Conservation (phyloP, 2,888 invertebrate species). For the Mongoloraphidia duomilia region DNA sequence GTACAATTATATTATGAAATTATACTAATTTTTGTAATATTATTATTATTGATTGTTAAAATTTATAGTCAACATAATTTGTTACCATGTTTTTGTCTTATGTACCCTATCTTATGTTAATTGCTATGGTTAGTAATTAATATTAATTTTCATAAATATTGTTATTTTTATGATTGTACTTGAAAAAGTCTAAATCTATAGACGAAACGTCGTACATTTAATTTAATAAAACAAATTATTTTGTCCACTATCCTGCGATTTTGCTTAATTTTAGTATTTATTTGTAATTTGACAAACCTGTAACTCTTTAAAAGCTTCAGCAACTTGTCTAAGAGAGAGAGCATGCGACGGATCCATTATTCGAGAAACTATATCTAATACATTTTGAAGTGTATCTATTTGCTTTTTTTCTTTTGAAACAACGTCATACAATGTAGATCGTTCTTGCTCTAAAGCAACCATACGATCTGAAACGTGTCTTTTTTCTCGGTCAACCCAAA, state of each 20-base stretch:
- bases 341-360: constrained; percentile 36
- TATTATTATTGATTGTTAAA: constrained; percentile 7
- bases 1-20: too few relatives aligned
- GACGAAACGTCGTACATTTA: too few relatives aligned
- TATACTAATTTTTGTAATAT: constrained; percentile 7
- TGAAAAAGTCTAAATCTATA: too few relatives aligned
- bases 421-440: constrained; percentile 49
- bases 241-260: too few relatives aligned
- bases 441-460: constrained; percentile 65
- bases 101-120: too few relatives aligned
- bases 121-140: too few relatives aligned
- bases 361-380: constrained; percentile 50
- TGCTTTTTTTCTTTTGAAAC: constrained; percentile 58
- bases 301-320: constrained; percentile 39
- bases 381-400: constrained; percentile 53
- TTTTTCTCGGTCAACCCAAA: constrained; percentile 65
- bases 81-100: too few relatives aligned
- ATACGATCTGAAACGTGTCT: constrained; percentile 66
- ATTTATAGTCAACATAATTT: too few relatives aligned
- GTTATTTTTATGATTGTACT: too few relatives aligned
- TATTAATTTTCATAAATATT: too few relatives aligned
- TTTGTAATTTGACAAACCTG: constrained; percentile 18
- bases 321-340: constrained; percentile 41
- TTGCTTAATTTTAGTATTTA: too few relatives aligned
- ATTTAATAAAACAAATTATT: too few relatives aligned